Evolutionary conservation across 2,888 invertebrate species (phyloP).

Genomic region (Cryptocheilus praepositus): DNA sequence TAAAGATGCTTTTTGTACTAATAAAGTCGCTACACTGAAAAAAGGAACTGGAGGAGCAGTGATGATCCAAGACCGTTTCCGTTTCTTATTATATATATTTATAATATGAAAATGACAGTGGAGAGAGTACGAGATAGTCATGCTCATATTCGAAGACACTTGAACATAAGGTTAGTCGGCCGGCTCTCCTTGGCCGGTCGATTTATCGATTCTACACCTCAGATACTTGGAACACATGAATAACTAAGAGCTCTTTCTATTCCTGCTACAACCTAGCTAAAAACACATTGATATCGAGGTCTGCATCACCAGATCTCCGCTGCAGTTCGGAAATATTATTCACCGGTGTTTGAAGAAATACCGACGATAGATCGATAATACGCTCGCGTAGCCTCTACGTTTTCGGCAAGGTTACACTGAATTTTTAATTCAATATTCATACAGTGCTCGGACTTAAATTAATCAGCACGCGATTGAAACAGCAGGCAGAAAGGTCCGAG

Average conservation of each 20-base stretch:
- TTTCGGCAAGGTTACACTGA: too few species aligned
- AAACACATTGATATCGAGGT: conserved; percentile 40
- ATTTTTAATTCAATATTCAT: too few species aligned
- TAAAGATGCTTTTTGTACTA: conserved; percentile 73
- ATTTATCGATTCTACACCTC: conserved; percentile 70
- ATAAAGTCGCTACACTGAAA: conserved; percentile 67
- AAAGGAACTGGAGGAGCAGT: conserved; percentile 17
- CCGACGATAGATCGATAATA: too few species aligned
- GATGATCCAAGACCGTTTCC: too few species aligned
- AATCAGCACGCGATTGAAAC: too few species aligned
- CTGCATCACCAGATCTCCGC: conserved; percentile 3
- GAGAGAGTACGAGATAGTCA: neutral
- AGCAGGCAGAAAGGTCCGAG: too few species aligned
- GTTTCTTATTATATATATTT: too few species aligned
- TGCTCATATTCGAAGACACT: conserved; percentile 20
- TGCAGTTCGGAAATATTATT: neutral
- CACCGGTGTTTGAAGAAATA: too few species aligned
- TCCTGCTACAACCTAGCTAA: conserved; percentile 53
- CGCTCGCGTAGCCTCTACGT: too few species aligned
- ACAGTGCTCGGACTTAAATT: too few species aligned
- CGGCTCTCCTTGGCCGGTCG: conserved; percentile 48
- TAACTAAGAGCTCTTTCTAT: conserved; percentile 68
- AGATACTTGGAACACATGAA: conserved; percentile 67
- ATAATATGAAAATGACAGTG: too few species aligned
- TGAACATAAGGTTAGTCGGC: conserved; percentile 23